Percentiles rank a stretch among this genome's conserved stretches.
Conservation (phyloP, 2,113 vertebrate species). For the Falcunculus frontatus region DNA sequence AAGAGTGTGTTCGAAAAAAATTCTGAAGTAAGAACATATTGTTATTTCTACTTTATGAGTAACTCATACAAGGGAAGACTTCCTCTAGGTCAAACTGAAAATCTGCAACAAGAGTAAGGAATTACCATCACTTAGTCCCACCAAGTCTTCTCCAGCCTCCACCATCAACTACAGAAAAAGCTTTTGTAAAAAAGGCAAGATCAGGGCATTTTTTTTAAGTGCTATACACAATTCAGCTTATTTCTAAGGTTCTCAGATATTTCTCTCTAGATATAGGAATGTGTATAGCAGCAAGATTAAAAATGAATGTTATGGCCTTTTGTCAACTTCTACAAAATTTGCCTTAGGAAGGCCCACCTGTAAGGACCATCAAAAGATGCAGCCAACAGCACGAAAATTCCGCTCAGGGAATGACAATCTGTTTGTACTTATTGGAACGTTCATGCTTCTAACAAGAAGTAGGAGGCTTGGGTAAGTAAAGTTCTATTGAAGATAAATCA, state of each 20-base stretch:
- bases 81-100: neutral
- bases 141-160: neutral
- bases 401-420: neutral
- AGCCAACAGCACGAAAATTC: neutral
- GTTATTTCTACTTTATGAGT: neutral
- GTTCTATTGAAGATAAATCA: neutral
- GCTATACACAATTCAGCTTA: neutral
- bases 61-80: neutral
- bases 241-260: neutral
- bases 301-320: neutral
- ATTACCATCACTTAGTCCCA: neutral
- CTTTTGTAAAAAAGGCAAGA: neutral
- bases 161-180: neutral
- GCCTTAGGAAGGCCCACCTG: neutral
- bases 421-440: neutral
- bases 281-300: neutral
- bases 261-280: neutral
- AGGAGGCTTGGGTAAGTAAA: neutral
- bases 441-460: neutral
- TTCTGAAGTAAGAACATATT: neutral
- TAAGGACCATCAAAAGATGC: neutral
- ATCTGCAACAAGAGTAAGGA: neutral
- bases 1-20: neutral
- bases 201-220: neutral
- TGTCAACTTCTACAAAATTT: neutral